These are phyloP conservation scores for Imbricaverruca yamaguchii DNA, from an alignment of 2,888 invertebrate species.

Conservation along the genomic window DNA sequence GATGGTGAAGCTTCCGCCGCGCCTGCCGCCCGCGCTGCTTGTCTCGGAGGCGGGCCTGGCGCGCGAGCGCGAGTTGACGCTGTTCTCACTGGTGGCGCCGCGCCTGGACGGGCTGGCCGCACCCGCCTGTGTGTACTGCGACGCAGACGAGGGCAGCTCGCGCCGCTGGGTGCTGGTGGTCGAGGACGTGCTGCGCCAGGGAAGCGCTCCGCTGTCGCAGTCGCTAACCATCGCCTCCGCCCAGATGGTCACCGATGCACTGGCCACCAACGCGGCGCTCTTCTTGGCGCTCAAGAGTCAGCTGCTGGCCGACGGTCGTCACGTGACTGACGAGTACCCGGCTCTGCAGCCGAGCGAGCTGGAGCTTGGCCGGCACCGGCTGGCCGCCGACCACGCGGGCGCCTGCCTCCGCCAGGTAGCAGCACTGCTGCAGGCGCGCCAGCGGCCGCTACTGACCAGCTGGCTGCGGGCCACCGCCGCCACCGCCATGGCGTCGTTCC, in stretches of 20 bases:
- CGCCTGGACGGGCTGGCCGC: background rate
- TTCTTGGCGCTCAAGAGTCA: background rate
- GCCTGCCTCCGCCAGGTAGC: background rate
- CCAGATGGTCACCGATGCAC: background rate
- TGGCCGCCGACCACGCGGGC: background rate
- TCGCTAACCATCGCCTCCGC: background rate
- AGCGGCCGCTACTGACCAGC: background rate
- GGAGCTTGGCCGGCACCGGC: background rate
- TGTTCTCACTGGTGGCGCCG: background rate
- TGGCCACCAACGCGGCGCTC: background rate
- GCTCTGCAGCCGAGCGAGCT: background rate
- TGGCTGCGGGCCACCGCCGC: background rate
- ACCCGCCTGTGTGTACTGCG: background rate
- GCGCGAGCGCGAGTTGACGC: background rate
- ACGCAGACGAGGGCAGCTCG: background rate
- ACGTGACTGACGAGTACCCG: background rate
- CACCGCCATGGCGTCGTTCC: background rate
- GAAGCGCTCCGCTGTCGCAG: background rate
- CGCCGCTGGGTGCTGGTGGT: conserved; percentile 6
- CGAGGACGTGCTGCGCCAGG: background rate
- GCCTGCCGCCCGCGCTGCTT: background rate
- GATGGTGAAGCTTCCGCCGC: background rate
- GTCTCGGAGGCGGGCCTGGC: background rate
- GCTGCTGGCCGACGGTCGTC: background rate
- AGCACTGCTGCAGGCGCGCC: background rate